These are phyloP conservation scores for Chaitophorus viminalis DNA, from an alignment of 2,888 invertebrate genomes.

Conservation along the genomic window DNA sequence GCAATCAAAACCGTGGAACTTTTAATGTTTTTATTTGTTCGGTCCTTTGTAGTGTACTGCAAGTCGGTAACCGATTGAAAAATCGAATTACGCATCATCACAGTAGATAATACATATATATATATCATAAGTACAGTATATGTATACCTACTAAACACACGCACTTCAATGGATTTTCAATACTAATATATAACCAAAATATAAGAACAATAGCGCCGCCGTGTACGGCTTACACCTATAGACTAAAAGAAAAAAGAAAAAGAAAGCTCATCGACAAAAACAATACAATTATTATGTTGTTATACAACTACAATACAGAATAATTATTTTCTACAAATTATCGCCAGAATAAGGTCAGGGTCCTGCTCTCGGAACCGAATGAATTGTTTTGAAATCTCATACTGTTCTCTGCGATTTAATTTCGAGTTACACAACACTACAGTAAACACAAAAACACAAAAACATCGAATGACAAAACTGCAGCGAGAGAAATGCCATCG, in stretches of 20 bases:
- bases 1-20: neutral
- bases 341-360: neutral
- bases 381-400: neutral
- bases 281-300: neutral
- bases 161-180: neutral
- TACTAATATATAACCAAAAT: neutral
- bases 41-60: too few species aligned
- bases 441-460: neutral
- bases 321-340: neutral
- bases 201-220: neutral
- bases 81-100: neutral
- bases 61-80: neutral
- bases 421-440: neutral
- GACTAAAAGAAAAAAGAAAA: neutral
- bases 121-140: too few species aligned
- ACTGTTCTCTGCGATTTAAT: neutral
- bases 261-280: neutral
- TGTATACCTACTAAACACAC: neutral
- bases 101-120: neutral
- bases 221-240: neutral
- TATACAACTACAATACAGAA: neutral
- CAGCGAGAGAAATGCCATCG: neutral
- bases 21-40: neutral
- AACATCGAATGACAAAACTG: neutral
- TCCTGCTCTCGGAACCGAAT: neutral